Evolutionary conservation across 2,797 vertebrate genomes (phyloP).

Genomic region (Arrhamphus sclerolepis): DNA sequence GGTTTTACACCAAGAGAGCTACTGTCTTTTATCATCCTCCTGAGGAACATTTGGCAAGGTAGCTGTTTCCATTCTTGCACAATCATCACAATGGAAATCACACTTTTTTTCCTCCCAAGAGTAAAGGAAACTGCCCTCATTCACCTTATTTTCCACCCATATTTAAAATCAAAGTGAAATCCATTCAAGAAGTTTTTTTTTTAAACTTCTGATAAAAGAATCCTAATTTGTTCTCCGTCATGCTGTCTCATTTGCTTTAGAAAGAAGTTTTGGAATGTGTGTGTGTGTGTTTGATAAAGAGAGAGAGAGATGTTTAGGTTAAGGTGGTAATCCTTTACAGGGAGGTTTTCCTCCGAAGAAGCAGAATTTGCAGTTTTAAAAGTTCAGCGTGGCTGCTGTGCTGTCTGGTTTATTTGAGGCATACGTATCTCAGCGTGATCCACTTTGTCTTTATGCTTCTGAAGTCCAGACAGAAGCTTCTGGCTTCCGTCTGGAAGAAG

Average conservation of each 20-base stretch:
- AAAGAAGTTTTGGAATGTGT: background rate
- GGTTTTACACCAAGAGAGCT: constrained; percentile 40
- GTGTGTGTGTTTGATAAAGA: background rate
- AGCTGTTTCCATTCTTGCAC: constrained; percentile 62
- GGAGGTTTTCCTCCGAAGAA: constrained; percentile 8
- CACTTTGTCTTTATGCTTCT: constrained; percentile 2
- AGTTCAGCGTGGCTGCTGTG: constrained; percentile 6
- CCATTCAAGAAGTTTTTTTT: background rate
- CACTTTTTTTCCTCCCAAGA: background rate
- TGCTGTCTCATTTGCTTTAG: background rate
- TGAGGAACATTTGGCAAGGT: constrained; percentile 48
- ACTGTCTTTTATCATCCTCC: constrained; percentile 61
- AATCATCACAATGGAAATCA: constrained; percentile 72
- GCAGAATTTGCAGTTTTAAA: constrained; percentile 9
- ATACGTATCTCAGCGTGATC: background rate
- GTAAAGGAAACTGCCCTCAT: constrained; percentile 35
- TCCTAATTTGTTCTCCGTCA: background rate
- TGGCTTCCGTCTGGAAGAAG: background rate
- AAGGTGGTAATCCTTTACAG: background rate
- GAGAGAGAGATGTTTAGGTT: background rate
- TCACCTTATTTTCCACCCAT: background rate
- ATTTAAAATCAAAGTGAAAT: background rate
- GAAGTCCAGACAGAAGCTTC: background rate
- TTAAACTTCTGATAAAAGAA: background rate
- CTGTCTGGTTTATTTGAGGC: background rate